Percentiles rank a stretch among this genome's conserved stretches.
Conservation (phyloP, 2,113 vertebrate genomes). For the Python bivittatus region DNA sequence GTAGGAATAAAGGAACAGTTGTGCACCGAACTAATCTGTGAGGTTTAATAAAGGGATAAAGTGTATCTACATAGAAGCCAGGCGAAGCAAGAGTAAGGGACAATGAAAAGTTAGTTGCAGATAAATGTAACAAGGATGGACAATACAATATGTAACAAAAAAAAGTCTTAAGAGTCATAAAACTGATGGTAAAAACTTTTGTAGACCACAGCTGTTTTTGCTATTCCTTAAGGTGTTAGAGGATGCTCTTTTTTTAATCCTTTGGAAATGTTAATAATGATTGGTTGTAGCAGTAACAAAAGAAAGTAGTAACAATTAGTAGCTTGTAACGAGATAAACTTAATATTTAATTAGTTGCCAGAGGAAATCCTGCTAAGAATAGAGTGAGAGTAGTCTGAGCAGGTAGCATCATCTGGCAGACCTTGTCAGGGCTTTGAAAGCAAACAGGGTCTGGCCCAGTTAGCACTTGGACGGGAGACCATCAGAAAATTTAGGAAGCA, state of each 20-base stretch:
- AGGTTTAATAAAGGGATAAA: background rate
- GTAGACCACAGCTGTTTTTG: background rate
- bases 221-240: background rate
- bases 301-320: background rate
- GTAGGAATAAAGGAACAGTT: background rate
- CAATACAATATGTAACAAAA: background rate
- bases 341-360: background rate
- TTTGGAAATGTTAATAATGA: background rate
- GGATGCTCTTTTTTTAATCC: background rate
- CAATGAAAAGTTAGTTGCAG: background rate
- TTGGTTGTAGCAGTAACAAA: background rate
- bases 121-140: background rate
- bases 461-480: background rate
- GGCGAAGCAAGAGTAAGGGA: background rate
- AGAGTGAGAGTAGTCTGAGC: background rate
- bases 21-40: background rate
- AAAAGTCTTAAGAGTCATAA: background rate
- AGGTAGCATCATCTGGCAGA: background rate
- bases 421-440: background rate
- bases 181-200: background rate
- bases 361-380: background rate
- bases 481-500: background rate
- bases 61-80: background rate
- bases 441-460: background rate
- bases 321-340: background rate